These are phyloP conservation scores for Chelonus insularis DNA, from an alignment of 1,140 invertebrate species.

Conservation along the genomic window DNA sequence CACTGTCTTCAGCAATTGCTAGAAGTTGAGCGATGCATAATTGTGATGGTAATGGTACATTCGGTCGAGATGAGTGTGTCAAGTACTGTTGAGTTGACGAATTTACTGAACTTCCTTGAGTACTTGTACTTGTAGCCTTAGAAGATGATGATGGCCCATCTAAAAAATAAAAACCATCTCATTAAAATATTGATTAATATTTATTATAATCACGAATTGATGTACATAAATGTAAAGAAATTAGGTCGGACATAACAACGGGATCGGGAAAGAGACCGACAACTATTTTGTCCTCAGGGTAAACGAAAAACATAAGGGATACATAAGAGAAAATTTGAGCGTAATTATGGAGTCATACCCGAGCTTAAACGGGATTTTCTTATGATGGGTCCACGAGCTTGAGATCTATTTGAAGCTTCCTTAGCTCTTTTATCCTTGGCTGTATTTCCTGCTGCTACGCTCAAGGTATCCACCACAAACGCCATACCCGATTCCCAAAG, in stretches of 20 bases:
- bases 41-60: slow-evolving; percentile 60
- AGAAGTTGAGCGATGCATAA: slow-evolving; percentile 68
- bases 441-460: slow-evolving; percentile 77
- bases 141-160: slow-evolving; percentile 38
- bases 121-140: slow-evolving; percentile 37
- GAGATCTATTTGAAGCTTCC: slow-evolving; percentile 68
- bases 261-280: background rate
- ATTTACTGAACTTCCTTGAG: slow-evolving; percentile 35
- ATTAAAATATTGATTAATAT: background rate
- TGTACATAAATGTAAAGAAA: no score
- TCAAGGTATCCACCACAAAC: slow-evolving; percentile 66
- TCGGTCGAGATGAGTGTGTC: slow-evolving; percentile 56
- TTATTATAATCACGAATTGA: no score
- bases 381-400: slow-evolving; percentile 47
- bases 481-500: slow-evolving; percentile 59
- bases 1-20: slow-evolving; percentile 62
- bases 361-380: slow-evolving; percentile 45
- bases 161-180: slow-evolving; percentile 23
- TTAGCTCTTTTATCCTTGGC: slow-evolving; percentile 83
- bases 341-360: no score
- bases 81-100: slow-evolving; percentile 53
- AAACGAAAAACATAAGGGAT: background rate
- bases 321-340: no score
- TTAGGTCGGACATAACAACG: no score
- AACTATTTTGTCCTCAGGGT: background rate